A percentile compares a stretch with the other conserved stretches of the same genome.
These are phyloP conservation scores for Ormyrus labotus DNA, from an alignment of 2,888 invertebrate species.

Conservation along the genomic window DNA sequence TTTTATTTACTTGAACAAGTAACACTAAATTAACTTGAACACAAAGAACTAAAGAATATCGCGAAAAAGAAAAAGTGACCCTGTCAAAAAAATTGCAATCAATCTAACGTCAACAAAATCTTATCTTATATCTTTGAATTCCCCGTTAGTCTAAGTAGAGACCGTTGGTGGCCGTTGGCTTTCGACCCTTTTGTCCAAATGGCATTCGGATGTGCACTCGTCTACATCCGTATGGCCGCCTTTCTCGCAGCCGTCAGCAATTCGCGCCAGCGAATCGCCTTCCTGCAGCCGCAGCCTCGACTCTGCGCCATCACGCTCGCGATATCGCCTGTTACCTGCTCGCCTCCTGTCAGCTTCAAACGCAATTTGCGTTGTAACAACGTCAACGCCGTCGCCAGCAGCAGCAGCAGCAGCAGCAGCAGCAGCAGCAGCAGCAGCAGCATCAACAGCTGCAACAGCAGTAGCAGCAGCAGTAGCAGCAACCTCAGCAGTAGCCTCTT, in stretches of 20 bases:
- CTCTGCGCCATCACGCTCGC: slow-evolving; percentile 34
- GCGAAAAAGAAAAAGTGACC: slow-evolving; percentile 47
- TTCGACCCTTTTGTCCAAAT: slow-evolving; percentile 75
- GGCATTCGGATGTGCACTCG: slow-evolving; percentile 75
- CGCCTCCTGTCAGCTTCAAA: slow-evolving; percentile 48
- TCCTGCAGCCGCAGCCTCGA: slow-evolving; percentile 59
- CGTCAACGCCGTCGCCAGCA: slow-evolving; percentile 34
- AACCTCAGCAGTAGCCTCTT: slow-evolving; percentile 49
- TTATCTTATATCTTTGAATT: slow-evolving; percentile 75
- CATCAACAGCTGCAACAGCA: slow-evolving; percentile 54
- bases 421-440: slow-evolving; percentile 52
- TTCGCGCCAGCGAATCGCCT: slow-evolving; percentile 63
- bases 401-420: slow-evolving; percentile 57
- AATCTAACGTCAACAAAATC: slow-evolving; percentile 33
- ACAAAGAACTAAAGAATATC: slow-evolving; percentile 28
- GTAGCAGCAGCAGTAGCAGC: slow-evolving; percentile 33
- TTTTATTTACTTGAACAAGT: slow-evolving; percentile 19
- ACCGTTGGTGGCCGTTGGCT: slow-evolving; percentile 75
- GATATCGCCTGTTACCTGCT: slow-evolving; percentile 42
- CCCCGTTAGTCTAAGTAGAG: slow-evolving; percentile 76
- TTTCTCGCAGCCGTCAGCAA: slow-evolving; percentile 71
- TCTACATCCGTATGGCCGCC: slow-evolving; percentile 74
- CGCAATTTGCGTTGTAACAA: slow-evolving; percentile 58
- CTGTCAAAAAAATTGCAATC: slow-evolving; percentile 38
- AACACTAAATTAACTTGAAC: slow-evolving; percentile 12